Conservation (phyloP, 2,113 vertebrate genomes). For the Stictonetta naevosa region DNA sequence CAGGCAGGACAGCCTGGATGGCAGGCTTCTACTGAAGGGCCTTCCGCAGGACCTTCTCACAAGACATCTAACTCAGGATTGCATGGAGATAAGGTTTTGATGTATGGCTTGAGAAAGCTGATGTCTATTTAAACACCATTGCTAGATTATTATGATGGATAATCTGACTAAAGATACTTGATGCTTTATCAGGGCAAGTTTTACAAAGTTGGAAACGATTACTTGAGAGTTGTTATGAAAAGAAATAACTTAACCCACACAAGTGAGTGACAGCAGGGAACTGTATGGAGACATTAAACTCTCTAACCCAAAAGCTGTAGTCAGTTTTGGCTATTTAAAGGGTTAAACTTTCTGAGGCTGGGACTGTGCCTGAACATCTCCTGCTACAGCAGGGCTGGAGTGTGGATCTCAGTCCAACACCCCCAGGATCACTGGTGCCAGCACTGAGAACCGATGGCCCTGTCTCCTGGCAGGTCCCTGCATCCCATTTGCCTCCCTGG, state of each 20-base stretch:
- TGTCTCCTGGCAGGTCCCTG: background rate
- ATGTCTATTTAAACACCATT: background rate
- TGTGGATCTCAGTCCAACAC: background rate
- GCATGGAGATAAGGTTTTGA: background rate
- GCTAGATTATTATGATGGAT: background rate
- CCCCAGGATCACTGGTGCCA: background rate
- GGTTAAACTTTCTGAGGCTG: background rate
- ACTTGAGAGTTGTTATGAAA: background rate
- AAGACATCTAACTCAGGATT: accelerated
- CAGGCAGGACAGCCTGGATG: background rate
- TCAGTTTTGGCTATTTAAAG: background rate
- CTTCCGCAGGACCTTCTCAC: background rate
- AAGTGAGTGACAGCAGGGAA: background rate
- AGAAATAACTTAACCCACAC: background rate
- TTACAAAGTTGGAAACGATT: background rate
- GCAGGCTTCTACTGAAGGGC: background rate
- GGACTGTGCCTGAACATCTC: background rate
- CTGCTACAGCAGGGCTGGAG: background rate
- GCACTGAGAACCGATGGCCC: background rate
- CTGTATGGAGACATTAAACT: background rate
- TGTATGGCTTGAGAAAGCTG: background rate
- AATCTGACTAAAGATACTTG: background rate
- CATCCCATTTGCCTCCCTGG: background rate
- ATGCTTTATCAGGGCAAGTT: background rate
- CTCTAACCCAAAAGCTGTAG: background rate